Evolutionary conservation across 2,113 vertebrate genomes (phyloP), one percentile per base, ranked within the genome.

Genomic region (Myiopsitta monachus): DNA sequence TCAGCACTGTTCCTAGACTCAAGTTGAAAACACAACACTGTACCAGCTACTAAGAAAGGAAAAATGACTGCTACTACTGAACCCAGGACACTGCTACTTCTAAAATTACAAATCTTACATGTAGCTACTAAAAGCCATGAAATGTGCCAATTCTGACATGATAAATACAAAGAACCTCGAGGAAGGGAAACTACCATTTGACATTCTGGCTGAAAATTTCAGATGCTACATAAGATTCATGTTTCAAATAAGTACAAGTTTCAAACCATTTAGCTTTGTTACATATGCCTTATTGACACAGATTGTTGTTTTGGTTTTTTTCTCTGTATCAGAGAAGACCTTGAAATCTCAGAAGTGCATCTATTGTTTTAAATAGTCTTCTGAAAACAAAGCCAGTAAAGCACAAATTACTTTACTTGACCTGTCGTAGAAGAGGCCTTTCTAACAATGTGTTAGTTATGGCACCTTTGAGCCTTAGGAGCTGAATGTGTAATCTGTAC

Each of bases 351-450:
- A 28, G 38, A 52, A 70, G 38, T 38, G 9, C 38, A 73, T 54
- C 46, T 78, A 4, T 41, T 57, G 64, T 54, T 87, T 91, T 59
- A 88, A 91, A 88, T 69, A 63, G 23, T 26, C 30, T 66, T 57
- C 46, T 67, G 77, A 74, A 91, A 78, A 66, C 19, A 9, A 66
- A 92, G 41, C 33, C 46, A 49, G 54, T 24, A 57, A 66, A 91
- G 31, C 36, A n/a, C 38, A 81, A 91, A 89, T 84, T 77, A 55
- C 87, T 88, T 94, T 64, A 38, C 28, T 81, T 84, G 77, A 77
- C 73, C 90, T 61, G 36, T 70, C 39, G 49, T 75, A 18, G 54
- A 62, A 70, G 16, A 66, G 74, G 11, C 26, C 9, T 81, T 84
- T 63, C 55, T 75, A 67, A 47, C 18, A 24, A 3, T 3, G 22